Percentiles rank a stretch among this genome's conserved stretches.
Conservation (phyloP, 2,797 vertebrate species). For the Urophycis tenuis region DNA sequence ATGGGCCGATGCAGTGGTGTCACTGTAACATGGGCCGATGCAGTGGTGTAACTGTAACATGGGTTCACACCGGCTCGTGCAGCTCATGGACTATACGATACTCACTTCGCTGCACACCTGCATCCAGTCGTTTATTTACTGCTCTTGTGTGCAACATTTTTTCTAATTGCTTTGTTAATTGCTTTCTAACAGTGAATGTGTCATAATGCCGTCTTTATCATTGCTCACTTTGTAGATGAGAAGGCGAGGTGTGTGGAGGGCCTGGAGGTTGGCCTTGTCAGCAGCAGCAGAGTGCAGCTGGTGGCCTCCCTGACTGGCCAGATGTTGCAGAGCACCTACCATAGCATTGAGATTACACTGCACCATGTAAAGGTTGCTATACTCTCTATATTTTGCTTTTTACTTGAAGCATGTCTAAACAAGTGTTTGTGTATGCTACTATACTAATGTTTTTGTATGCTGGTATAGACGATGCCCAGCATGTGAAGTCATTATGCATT, state of each 20-base stretch:
- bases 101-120: too few relatives aligned
- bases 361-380: background rate
- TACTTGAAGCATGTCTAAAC: background rate
- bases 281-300: background rate
- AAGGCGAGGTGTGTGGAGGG: background rate
- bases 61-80: too few relatives aligned
- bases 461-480: too few relatives aligned
- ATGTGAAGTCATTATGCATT: background rate
- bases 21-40: too few relatives aligned
- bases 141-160: too few relatives aligned
- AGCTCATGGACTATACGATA: too few relatives aligned
- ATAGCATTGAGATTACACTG: background rate
- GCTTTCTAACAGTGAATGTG: background rate
- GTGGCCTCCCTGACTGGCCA: background rate
- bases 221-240: background rate
- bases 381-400: background rate
- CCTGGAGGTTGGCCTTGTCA: background rate
- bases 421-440: background rate
- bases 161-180: too few relatives aligned
- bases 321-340: background rate
- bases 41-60: too few relatives aligned
- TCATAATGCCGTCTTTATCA: background rate
- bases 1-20: too few relatives aligned
- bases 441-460: too few relatives aligned
- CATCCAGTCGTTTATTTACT: too few relatives aligned